A percentile compares a stretch with the other conserved stretches of the same genome.
Evolutionary conservation across 2,113 vertebrate genomes (phyloP).

Genomic region (Pelvicachromis taeniatus): DNA sequence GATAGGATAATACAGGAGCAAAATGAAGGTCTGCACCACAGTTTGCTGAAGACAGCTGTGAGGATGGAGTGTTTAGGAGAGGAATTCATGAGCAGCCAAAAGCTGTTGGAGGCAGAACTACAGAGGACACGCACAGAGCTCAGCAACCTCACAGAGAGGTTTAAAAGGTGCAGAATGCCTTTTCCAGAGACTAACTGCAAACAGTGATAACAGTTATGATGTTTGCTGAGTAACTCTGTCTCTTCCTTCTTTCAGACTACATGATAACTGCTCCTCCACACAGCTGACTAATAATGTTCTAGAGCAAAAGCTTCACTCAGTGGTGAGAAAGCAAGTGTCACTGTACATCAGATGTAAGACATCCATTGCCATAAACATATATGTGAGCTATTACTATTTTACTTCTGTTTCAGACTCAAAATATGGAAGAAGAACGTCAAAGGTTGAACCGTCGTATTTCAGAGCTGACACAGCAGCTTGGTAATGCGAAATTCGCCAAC

Average conservation of each 20-base stretch:
- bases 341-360: neutral
- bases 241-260: conserved; percentile 60
- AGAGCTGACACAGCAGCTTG: conserved; percentile 70
- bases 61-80: conserved; percentile 71
- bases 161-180: conserved; percentile 58
- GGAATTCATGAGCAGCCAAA: conserved; percentile 70
- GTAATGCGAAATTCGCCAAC: conserved; percentile 61
- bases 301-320: conserved; percentile 67
- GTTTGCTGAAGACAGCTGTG: conserved; percentile 59
- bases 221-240: neutral
- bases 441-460: conserved; percentile 69
- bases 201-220: neutral
- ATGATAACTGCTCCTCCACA: conserved; percentile 66
- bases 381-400: neutral
- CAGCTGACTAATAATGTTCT: conserved; percentile 67
- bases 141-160: conserved; percentile 62
- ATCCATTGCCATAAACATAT: neutral
- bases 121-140: conserved; percentile 71
- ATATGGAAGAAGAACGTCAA: conserved; percentile 69
- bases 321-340: conserved; percentile 58
- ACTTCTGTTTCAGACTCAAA: conserved; percentile 51
- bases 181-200: neutral
- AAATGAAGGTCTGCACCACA: conserved; percentile 66
- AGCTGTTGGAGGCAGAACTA: conserved; percentile 68
- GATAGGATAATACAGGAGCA: conserved; percentile 65